Percentiles rank a stretch among this genome's conserved stretches.
These are phyloP conservation scores for Dimorphilus gyrociliatus DNA, from an alignment of 2,888 invertebrate genomes.

Conservation along the genomic window DNA sequence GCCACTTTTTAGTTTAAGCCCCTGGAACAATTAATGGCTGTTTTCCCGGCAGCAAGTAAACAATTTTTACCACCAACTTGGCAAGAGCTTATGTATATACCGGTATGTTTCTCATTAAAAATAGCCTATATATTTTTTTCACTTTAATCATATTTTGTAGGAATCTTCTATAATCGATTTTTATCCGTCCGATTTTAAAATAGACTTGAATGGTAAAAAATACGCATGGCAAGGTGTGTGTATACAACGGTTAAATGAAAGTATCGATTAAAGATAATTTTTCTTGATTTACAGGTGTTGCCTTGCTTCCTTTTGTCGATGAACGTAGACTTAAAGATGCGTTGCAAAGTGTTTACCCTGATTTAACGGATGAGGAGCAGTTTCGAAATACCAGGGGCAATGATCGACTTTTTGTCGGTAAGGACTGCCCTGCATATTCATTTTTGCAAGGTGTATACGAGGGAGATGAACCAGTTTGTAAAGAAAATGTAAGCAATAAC, in stretches of 20 bases:
- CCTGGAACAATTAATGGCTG: slow-evolving; percentile 95
- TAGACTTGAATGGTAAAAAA: slow-evolving; percentile 96
- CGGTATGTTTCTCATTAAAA: no score
- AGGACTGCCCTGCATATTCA: slow-evolving; percentile 52
- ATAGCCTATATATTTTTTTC: neutral
- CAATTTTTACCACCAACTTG: slow-evolving; percentile 82
- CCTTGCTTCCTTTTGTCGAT: slow-evolving; percentile 90
- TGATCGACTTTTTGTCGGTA: slow-evolving; percentile 70
- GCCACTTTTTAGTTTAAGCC: slow-evolving; percentile 63
- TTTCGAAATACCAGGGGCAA: slow-evolving; percentile 66
- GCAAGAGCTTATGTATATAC: slow-evolving; percentile 78
- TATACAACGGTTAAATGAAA: neutral
- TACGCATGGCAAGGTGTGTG: slow-evolving; percentile 75
- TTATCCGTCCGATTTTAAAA: slow-evolving; percentile 88
- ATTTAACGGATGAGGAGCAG: slow-evolving; percentile 62
- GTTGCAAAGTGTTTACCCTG: slow-evolving; percentile 57
- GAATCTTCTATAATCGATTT: slow-evolving; percentile 91
- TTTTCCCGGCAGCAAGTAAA: slow-evolving; percentile 92
- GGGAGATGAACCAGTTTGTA: slow-evolving; percentile 37
- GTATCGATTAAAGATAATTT: neutral
- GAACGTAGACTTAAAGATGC: slow-evolving; percentile 68
- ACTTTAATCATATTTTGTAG: slow-evolving; percentile 45
- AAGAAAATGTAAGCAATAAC: slow-evolving; percentile 12
- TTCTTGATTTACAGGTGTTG: slow-evolving; percentile 56
- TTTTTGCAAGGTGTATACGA: slow-evolving; percentile 54